A percentile compares a stretch with the other conserved stretches of the same genome.
These are phyloP conservation scores for Patella ulyssiponensis DNA, from an alignment of 2,888 invertebrate genomes.

Conservation along the genomic window DNA sequence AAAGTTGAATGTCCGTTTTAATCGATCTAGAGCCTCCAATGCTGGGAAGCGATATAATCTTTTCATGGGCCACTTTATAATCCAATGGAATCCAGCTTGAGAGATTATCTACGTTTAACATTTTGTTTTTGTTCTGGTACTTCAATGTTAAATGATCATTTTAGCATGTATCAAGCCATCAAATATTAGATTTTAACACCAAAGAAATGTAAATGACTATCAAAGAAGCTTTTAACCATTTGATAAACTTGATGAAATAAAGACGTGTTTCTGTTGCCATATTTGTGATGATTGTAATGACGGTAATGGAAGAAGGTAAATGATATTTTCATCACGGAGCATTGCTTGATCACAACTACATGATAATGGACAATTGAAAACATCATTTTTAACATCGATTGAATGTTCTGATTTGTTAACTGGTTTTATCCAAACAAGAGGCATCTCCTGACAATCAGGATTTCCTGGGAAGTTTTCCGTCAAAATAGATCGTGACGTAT, in stretches of 20 bases:
- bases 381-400: not conserved
- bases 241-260: slow-evolving; percentile 25
- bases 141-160: too few species aligned
- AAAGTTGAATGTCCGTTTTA: too few species aligned
- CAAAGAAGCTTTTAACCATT: too few species aligned
- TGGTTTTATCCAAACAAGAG: slow-evolving; percentile 63
- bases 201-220: too few species aligned
- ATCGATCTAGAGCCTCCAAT: too few species aligned
- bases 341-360: slow-evolving; percentile 45
- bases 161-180: too few species aligned
- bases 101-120: too few species aligned
- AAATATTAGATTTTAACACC: too few species aligned
- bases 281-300: slow-evolving; percentile 42
- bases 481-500: slow-evolving; percentile 48
- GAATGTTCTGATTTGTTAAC: slow-evolving; percentile 35
- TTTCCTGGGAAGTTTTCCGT: slow-evolving; percentile 48
- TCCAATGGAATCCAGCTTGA: too few species aligned
- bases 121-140: too few species aligned
- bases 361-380: slow-evolving; percentile 58
- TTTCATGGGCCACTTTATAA: too few species aligned
- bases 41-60: too few species aligned
- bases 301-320: slow-evolving; percentile 54
- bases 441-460: slow-evolving; percentile 46
- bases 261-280: slow-evolving; percentile 58
- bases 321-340: slow-evolving; percentile 48